Conservation (phyloP, 2,888 invertebrate species). For the Rosalia funebris region DNA sequence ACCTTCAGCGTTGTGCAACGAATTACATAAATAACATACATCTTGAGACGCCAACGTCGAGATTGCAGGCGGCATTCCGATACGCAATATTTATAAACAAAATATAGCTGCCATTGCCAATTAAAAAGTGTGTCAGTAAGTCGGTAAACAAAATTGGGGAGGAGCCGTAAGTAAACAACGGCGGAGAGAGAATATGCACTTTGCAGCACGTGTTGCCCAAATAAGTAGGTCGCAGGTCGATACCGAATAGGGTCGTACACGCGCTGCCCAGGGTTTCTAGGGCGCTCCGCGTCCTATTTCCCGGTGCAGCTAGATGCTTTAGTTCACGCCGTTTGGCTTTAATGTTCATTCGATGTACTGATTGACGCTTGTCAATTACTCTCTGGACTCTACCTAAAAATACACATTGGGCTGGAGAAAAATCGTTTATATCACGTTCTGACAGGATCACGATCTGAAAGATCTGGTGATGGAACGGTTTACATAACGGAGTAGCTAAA, state of each 20-base stretch:
- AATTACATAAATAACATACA: conserved; percentile 30
- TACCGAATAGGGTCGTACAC: conserved; percentile 57
- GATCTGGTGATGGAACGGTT: background rate
- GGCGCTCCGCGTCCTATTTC: conserved; percentile 48
- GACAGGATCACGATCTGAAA: background rate
- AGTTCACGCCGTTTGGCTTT: background rate
- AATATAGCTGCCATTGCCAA: conserved; percentile 32
- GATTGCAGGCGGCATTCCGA: conserved; percentile 20
- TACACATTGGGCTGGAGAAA: background rate
- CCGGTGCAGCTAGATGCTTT: conserved; percentile 23
- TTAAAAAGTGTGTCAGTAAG: conserved; percentile 40
- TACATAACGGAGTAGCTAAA: background rate
- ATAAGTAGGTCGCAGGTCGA: conserved; percentile 58
- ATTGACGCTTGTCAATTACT: background rate
- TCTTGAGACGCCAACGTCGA: conserved; percentile 14
- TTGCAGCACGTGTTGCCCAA: conserved; percentile 54
- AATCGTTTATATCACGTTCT: background rate
- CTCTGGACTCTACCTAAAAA: background rate
- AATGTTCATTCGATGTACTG: background rate
- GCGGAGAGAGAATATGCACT: conserved; percentile 33
- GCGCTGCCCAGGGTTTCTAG: conserved; percentile 55
- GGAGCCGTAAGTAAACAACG: conserved; percentile 3
- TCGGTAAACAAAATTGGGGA: conserved; percentile 33
- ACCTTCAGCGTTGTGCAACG: conserved; percentile 34
- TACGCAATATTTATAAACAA: conserved; percentile 31